Conservation (phyloP, 2,797 vertebrate genomes). For the Falco biarmicus region DNA sequence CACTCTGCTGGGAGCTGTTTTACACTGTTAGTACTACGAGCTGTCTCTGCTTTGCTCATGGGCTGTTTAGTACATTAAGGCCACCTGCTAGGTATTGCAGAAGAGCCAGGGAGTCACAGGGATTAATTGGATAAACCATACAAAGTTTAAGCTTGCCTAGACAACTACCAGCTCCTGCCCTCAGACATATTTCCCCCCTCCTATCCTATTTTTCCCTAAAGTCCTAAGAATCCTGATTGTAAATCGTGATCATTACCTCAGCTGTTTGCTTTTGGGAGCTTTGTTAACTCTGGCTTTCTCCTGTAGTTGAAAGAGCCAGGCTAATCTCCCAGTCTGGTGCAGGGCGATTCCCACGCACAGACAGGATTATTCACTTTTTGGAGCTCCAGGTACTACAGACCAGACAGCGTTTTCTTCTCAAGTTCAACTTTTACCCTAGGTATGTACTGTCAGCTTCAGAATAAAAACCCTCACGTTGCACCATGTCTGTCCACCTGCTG, state of each 20-base stretch:
- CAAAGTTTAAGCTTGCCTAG: not conserved
- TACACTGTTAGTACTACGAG: not conserved
- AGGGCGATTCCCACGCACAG: not conserved
- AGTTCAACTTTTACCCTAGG: not conserved
- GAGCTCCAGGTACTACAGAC: not conserved
- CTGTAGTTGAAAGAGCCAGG: not conserved
- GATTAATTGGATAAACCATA: not conserved
- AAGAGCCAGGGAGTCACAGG: not conserved
- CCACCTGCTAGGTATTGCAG: not conserved
- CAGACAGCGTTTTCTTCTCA: not conserved
- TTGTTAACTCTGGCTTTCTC: not conserved
- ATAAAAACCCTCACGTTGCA: not conserved
- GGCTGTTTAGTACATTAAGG: not conserved
- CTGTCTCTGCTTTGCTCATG: not conserved
- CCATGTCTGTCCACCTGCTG: not conserved
- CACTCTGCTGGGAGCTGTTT: slow-evolving; percentile 31
- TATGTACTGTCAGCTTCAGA: not conserved
- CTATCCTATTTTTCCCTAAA: not conserved
- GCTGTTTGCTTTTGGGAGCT: not conserved
- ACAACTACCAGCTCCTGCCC: not conserved
- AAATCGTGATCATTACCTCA: not conserved
- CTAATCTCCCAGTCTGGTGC: not conserved
- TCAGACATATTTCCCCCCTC: not conserved
- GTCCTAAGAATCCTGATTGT: not conserved
- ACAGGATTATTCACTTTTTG: not conserved